These are phyloP conservation scores for Zaprionus kolodkinae DNA, from an alignment of 1,140 invertebrate species.

Conservation along the genomic window DNA sequence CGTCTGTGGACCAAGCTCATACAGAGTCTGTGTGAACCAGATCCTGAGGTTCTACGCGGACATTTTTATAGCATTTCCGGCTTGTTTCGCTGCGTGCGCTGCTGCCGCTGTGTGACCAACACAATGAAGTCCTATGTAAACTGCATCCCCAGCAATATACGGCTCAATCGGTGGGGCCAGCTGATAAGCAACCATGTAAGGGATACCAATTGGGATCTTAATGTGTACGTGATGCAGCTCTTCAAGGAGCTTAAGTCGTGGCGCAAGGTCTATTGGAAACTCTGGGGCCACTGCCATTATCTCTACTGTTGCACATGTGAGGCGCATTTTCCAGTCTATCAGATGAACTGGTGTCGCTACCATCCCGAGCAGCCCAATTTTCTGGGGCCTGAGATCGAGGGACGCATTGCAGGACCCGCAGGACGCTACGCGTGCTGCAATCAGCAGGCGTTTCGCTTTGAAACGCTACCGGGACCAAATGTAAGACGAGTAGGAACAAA, in stretches of 20 bases:
- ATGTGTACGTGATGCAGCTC: conserved; percentile 91
- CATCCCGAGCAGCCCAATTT: conserved; percentile 91
- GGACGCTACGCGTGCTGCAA: conserved; percentile 94
- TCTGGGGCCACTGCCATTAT: conserved; percentile 95
- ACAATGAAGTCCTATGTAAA: conserved; percentile 88
- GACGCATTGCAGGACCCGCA: conserved; percentile 86
- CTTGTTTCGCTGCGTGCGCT: conserved; percentile 88
- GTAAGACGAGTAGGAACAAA: conserved; percentile 38
- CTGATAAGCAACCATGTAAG: conserved; percentile 89
- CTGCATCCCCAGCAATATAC: conserved; percentile 88
- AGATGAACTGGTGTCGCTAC: conserved; percentile 92
- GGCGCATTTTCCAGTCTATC: conserved; percentile 90
- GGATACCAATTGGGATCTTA: conserved; percentile 92
- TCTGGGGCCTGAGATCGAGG: conserved; percentile 88
- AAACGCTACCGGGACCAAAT: conserved; percentile 86
- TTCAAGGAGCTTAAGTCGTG: conserved; percentile 92
- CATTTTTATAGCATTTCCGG: conserved; percentile 91
- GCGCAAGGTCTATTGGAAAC: conserved; percentile 95
- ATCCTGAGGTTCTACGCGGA: conserved; percentile 89
- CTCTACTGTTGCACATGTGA: conserved; percentile 91
- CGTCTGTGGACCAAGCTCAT: conserved; percentile 93
- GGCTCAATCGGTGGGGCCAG: conserved; percentile 88
- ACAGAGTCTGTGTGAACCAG: conserved; percentile 88
- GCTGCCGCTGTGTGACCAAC: conserved; percentile 86
- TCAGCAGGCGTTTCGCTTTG: conserved; percentile 91